Evolutionary conservation across 2,888 invertebrate species (phyloP).

Genomic region (Heliconius charithonia): DNA sequence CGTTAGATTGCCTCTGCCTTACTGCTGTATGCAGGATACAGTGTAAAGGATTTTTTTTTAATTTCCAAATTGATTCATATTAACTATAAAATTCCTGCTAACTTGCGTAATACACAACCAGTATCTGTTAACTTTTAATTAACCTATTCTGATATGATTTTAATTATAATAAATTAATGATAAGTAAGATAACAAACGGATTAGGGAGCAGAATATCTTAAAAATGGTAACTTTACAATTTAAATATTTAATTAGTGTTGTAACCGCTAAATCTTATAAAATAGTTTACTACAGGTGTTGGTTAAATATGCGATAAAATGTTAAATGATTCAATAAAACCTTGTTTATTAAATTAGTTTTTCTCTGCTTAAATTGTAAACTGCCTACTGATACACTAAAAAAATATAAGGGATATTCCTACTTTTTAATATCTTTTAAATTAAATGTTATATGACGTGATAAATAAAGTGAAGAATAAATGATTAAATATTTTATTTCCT

Average conservation of each 20-base stretch:
- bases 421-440: too few species aligned
- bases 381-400: too few species aligned
- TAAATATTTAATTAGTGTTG: slow-evolving; percentile 34
- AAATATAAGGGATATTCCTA: too few species aligned
- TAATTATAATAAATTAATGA: slow-evolving; percentile 37
- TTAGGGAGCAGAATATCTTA: slow-evolving; percentile 12
- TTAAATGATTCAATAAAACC: neutral
- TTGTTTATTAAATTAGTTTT: too few species aligned
- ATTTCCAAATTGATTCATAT: slow-evolving; percentile 8
- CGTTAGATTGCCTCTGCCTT: too few species aligned
- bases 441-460: too few species aligned
- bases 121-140: slow-evolving; percentile 19
- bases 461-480: too few species aligned
- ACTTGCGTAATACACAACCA: slow-evolving; percentile 5
- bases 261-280: slow-evolving; percentile 29
- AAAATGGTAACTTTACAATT: slow-evolving; percentile 31
- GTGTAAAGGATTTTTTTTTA: too few species aligned
- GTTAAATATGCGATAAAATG: neutral
- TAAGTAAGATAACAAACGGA: slow-evolving; percentile 28
- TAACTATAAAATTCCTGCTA: neutral
- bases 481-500: too few species aligned
- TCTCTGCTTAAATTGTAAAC: too few species aligned
- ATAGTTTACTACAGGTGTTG: slow-evolving; percentile 20
- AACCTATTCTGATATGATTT: slow-evolving; percentile 20
- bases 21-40: too few species aligned